Base-by-base conservation (phyloP, 2,113 vertebrate genomes). In the Copsychus sechellarum region DNA sequence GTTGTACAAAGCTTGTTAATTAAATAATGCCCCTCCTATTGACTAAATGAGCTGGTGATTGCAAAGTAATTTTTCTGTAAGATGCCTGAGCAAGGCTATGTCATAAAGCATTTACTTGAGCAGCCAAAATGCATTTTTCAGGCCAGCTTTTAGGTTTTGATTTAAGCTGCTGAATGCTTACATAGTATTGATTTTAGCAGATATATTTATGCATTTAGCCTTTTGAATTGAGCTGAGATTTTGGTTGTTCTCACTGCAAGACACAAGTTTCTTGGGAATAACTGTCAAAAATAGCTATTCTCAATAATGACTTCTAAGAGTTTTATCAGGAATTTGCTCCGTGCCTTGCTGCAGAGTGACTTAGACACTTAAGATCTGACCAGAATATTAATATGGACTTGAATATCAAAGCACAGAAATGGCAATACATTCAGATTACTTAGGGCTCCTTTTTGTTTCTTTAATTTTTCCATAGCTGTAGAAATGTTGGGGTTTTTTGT, bases 301-400 rank as follows among this genome's bases (percentile, higher is more conserved):
- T 88, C 56, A 77, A 23, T 54, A 66, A 72, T 58, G 14, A 54
- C 6, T 82, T 80, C 13, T 34, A 58, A 56, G 47, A 34, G 13
- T 74, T 92, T 88, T 95, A 88, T 80, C 34, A 64, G 54, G 56
- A 88, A 53, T 83, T 69, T 80, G 8, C 24, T 83, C 40, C 34
- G 31, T 88, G 71, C 13, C 20, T 85, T 78, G 28, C 24, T 91
- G 21, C 42, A 73, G 53, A 85, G 38, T 70, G 47, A 70, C 45
- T 94, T 87, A 42, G 21, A 61, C 14, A 72, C 25, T 45, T 20
- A 51, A 56, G 9, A 70, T 73, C 71, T 86, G 85, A 88, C 19
- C 65, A 67, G 79, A 92, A 90, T 95, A 74, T 86, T 95, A 94
- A 93, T 94, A 90, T 81, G 12, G 17, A 74, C 28, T 88, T 62